A percentile compares a stretch with the other conserved stretches of the same genome.
phyloP scores from a whole-genome alignment of 2,888 invertebrate species.

The Scaptomyza caliginosa region DNA sequence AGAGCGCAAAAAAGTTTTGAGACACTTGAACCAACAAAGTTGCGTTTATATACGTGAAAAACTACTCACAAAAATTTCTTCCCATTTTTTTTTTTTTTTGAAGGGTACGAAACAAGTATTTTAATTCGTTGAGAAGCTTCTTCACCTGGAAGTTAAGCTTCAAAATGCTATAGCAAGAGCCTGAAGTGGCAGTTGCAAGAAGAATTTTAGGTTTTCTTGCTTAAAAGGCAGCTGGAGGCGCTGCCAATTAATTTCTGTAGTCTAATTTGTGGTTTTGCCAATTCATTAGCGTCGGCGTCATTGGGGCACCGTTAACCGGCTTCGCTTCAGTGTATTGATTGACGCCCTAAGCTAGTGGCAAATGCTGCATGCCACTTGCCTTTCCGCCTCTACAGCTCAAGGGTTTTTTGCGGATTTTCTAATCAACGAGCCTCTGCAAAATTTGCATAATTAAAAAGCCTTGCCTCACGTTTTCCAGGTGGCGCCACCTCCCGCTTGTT shows the following conservation, averaged over 20 bases:
- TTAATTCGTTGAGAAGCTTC: constrained; percentile 36
- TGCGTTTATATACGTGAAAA: constrained; percentile 39
- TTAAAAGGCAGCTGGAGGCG: constrained; percentile 27
- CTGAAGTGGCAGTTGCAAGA: neutral
- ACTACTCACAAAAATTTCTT: constrained; percentile 34
- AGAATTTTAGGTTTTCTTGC: neutral
- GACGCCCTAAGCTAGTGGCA: constrained; percentile 50
- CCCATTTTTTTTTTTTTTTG: constrained; percentile 15
- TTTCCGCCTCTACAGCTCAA: constrained; percentile 30
- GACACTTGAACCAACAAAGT: constrained; percentile 57
- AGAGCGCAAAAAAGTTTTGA: constrained; percentile 51
- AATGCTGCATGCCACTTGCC: neutral
- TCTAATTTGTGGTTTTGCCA: constrained; percentile 74
- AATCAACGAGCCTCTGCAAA: constrained; percentile 67
- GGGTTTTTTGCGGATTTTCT: constrained; percentile 72
- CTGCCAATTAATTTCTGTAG: constrained; percentile 70
- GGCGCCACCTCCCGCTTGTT: constrained; percentile 25
- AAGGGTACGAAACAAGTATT: constrained; percentile 42
- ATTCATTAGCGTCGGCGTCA: constrained; percentile 67
- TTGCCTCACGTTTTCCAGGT: constrained; percentile 57
- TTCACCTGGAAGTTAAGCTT: constrained; percentile 8
- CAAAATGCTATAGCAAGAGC: neutral
- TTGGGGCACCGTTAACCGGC: neutral
- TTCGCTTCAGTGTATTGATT: constrained; percentile 60
- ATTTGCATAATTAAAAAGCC: constrained; percentile 78